Percentiles rank a stretch among this genome's conserved stretches.
These are phyloP conservation scores for Strix occidentalis DNA, from an alignment of 2,797 vertebrate species.

Conservation along the genomic window DNA sequence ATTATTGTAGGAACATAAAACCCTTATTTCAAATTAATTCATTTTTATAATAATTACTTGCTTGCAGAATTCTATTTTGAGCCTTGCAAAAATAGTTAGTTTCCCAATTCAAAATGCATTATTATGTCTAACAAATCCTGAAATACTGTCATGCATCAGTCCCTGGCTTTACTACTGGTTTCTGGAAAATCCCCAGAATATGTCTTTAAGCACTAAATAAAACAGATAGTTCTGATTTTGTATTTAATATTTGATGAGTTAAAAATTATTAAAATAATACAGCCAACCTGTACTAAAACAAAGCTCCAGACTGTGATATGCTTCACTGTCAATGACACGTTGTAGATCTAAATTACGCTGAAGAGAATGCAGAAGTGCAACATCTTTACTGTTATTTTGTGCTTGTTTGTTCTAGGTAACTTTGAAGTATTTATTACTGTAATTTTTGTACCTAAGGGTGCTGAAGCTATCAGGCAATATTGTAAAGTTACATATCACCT, in stretches of 20 bases:
- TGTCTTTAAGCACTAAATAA: background rate
- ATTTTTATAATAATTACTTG: background rate
- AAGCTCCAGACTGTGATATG: background rate
- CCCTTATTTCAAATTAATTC: background rate
- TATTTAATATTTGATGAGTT: background rate
- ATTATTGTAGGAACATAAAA: background rate
- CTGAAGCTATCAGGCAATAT: background rate
- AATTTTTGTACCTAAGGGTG: background rate
- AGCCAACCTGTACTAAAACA: background rate
- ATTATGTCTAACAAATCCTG: background rate
- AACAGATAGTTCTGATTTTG: background rate
- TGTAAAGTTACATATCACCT: background rate
- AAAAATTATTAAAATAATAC: background rate
- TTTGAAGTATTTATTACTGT: background rate
- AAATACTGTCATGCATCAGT: background rate
- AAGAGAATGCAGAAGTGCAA: background rate
- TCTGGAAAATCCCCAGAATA: constrained; percentile 15
- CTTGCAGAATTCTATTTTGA: background rate
- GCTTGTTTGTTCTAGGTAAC: background rate
- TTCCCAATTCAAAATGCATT: background rate
- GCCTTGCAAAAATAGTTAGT: background rate
- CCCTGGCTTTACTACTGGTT: background rate
- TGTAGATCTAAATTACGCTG: background rate
- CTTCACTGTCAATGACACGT: background rate
- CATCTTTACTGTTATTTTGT: background rate